Conservation (phyloP, 2,797 vertebrate species). For the Pseudochirops corinnae region DNA sequence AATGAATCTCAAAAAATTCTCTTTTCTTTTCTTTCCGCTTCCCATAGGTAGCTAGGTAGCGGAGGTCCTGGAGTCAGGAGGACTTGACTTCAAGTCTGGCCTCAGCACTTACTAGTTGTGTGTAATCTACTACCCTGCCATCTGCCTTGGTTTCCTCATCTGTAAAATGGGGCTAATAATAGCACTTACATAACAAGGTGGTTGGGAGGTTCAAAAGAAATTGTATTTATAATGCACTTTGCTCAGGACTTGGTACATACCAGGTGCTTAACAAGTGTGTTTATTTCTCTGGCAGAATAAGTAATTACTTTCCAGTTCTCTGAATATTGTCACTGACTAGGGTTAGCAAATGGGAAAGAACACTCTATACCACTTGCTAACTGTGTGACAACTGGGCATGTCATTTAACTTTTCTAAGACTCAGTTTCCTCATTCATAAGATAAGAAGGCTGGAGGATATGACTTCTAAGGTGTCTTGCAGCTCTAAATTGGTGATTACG, state of each 20-base stretch:
- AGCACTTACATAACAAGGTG: not conserved
- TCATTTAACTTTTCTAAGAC: not conserved
- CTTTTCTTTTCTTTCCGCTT: too few species aligned
- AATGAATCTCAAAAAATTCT: not conserved
- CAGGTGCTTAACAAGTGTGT: not conserved
- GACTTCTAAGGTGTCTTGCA: not conserved
- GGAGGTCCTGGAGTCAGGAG: not conserved
- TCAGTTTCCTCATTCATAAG: not conserved
- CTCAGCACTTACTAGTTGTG: not conserved
- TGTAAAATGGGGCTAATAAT: not conserved
- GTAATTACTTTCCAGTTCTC: not conserved
- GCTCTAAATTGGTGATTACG: not conserved
- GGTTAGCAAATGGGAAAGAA: not conserved
- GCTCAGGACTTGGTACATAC: not conserved
- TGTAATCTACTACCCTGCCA: not conserved
- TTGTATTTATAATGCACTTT: not conserved
- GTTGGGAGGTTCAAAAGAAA: not conserved
- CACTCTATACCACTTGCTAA: not conserved
- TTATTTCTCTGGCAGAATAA: not conserved
- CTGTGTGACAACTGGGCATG: not conserved
- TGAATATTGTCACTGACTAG: not conserved
- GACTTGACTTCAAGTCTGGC: not conserved
- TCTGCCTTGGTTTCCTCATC: not conserved
- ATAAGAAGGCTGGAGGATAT: not conserved
- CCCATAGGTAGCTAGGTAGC: not conserved